Evolutionary conservation across 2,797 vertebrate species (phyloP).

Genomic region (Acanthurus lineatus): DNA sequence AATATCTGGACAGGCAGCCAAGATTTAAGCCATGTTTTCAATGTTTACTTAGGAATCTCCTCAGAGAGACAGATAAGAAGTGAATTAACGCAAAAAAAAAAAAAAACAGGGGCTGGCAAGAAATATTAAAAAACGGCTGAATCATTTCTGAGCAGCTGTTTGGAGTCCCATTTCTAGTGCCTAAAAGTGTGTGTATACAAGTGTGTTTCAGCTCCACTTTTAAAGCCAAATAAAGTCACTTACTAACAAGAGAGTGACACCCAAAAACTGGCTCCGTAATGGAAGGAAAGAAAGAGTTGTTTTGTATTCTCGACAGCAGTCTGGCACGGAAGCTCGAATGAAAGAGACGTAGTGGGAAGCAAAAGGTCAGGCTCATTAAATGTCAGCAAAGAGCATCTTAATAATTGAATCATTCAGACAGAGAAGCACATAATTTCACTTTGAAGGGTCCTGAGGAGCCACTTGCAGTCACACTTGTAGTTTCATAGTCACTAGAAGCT

Average conservation of each 20-base stretch:
- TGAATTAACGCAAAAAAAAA: neutral
- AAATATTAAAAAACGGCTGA: conserved; percentile 15
- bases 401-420: conserved; percentile 73
- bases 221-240: conserved; percentile 32
- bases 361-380: conserved; percentile 85
- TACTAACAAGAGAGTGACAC: conserved; percentile 34
- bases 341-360: conserved; percentile 57
- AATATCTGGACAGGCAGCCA: conserved; percentile 7
- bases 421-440: conserved; percentile 63
- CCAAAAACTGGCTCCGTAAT: conserved; percentile 26
- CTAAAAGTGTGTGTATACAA: conserved; percentile 19
- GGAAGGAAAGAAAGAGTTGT: conserved; percentile 41
- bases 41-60: neutral
- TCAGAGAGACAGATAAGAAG: conserved; percentile 1
- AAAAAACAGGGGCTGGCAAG: neutral
- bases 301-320: conserved; percentile 67
- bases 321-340: conserved; percentile 61
- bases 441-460: conserved; percentile 41
- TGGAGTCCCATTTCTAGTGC: conserved; percentile 17
- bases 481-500: conserved; percentile 33
- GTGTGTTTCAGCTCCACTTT: conserved; percentile 22
- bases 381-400: conserved; percentile 80
- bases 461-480: conserved; percentile 18
- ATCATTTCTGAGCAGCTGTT: conserved; percentile 34
- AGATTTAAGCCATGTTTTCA: conserved; percentile 15